Base-by-base conservation (phyloP, 2,888 invertebrate species). In the Patella depressa region DNA sequence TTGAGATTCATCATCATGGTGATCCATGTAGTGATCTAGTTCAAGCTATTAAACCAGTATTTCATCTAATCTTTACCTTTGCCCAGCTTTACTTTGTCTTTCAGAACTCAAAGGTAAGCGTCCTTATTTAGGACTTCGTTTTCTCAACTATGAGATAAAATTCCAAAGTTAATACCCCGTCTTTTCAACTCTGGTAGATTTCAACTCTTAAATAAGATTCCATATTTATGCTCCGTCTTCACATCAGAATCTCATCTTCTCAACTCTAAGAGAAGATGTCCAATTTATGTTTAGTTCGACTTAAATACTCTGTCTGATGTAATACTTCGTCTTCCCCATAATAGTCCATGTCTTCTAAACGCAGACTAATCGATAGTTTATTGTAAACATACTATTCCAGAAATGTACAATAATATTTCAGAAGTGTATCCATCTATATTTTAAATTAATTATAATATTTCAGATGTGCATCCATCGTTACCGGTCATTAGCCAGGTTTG, bases 81-180 rank as follows among this genome's bases (percentile, higher is more conserved):
- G 97, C 97, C 95, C 98, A 98, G 93, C 97, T 98, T 96, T 98
- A 98, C 91, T 98, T 98, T 92, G 97, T 98, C 91, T 98, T 98
- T 93, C 97, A 98, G 96, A 98, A 98, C 92, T 97, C 98, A 79
- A 94, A 97, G 93, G 98, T 98, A 94, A 94, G 95, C 29, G 45
- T 17, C 29, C 29, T 29, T 29, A 29, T 29, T 53, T 2, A 17
- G 9, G 69, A 3, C 0, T 29, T 24, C 12, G 45, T 34, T 70
- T 12, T 14, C 24, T 2, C 9, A 7, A 71, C n/a, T 71, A 15
- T 24, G 2, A 11, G n/a, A 24, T 71, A 11, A 7, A 34, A 34
- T 34, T 71, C 14, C 14, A 12, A 24, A 24, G 14, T 24, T n/a
- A 24, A n/a, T 24, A n/a, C 71, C 14, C n/a, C 17, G 71, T 24